Evolutionary conservation across 2,888 invertebrate genomes (phyloP).

Genomic region (Tridacna gigas): DNA sequence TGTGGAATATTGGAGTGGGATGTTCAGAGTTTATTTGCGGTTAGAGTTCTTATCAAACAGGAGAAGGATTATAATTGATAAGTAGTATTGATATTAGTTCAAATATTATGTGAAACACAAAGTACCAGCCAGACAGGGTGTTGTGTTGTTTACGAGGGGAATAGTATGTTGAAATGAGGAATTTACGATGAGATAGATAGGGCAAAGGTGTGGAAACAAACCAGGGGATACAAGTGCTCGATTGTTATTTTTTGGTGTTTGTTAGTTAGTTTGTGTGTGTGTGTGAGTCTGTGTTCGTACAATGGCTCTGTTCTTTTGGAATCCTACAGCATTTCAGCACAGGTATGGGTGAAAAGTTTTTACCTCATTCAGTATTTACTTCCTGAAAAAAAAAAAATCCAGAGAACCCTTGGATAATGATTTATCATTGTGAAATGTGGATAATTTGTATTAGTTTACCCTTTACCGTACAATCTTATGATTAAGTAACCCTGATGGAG

Average conservation of each 20-base stretch:
- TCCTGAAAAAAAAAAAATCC: too few species aligned
- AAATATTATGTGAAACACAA: conserved; percentile 24
- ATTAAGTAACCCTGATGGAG: too few species aligned
- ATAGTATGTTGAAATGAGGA: conserved; percentile 17
- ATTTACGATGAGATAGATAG: conserved; percentile 22
- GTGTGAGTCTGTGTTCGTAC: not conserved
- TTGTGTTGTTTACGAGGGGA: not conserved
- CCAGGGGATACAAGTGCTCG: not conserved
- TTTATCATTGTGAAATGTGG: too few species aligned
- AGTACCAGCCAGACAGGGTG: conserved; percentile 2
- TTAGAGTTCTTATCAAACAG: too few species aligned
- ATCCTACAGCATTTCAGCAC: conserved; percentile 46
- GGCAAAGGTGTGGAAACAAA: conserved; percentile 15
- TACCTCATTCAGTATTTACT: too few species aligned
- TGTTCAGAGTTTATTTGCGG: too few species aligned
- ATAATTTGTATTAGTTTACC: too few species aligned
- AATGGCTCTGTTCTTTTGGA: conserved; percentile 58
- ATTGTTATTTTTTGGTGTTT: not conserved
- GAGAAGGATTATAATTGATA: conserved; percentile 11
- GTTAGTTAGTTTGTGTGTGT: not conserved
- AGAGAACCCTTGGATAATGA: too few species aligned
- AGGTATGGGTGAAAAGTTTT: conserved; percentile 17
- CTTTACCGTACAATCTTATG: too few species aligned
- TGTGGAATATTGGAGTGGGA: too few species aligned
- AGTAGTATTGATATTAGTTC: conserved; percentile 25